Evolutionary conservation across 2,888 invertebrate genomes (phyloP).

Genomic region (Tetragonula carbonaria): DNA sequence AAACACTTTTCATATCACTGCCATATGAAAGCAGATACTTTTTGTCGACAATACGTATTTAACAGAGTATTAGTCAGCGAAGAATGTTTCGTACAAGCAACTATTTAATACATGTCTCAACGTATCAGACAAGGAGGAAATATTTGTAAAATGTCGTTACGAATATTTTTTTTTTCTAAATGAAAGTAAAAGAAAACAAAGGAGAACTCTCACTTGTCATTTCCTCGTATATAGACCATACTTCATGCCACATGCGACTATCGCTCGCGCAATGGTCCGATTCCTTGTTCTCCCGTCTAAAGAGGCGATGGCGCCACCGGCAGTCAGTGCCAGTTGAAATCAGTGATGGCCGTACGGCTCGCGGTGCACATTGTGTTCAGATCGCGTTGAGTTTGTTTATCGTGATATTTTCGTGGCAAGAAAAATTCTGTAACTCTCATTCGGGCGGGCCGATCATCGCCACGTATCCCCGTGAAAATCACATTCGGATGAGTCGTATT

Average conservation of each 20-base stretch:
- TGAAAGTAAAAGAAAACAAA: neutral
- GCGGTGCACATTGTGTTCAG: constrained; percentile 71
- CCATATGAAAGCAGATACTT: neutral
- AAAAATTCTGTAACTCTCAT: constrained; percentile 6
- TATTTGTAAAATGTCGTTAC: constrained; percentile 4
- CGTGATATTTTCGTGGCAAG: constrained; percentile 51
- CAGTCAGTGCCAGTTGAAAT: constrained; percentile 81
- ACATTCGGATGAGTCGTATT: constrained; percentile 14
- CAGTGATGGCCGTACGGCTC: constrained; percentile 79
- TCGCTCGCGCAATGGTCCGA: constrained; percentile 60
- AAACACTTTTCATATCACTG: constrained; percentile 20
- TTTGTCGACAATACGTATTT: constrained; percentile 11
- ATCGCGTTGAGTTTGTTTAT: constrained; percentile 71
- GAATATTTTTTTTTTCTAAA: constrained; percentile 19
- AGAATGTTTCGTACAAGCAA: neutral
- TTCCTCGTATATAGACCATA: neutral
- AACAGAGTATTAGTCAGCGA: constrained; percentile 12
- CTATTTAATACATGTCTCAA: constrained; percentile 11
- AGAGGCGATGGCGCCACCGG: constrained; percentile 85
- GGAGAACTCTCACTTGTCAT: neutral
- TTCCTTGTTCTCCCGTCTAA: constrained; percentile 66
- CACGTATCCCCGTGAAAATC: neutral
- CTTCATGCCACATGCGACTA: neutral
- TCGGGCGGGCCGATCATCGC: neutral
- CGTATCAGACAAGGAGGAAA: neutral